Evolutionary conservation across 1,140 invertebrate genomes (phyloP), one percentile per base, ranked within the genome.

Genomic region (Drosophila ogumai): DNA sequence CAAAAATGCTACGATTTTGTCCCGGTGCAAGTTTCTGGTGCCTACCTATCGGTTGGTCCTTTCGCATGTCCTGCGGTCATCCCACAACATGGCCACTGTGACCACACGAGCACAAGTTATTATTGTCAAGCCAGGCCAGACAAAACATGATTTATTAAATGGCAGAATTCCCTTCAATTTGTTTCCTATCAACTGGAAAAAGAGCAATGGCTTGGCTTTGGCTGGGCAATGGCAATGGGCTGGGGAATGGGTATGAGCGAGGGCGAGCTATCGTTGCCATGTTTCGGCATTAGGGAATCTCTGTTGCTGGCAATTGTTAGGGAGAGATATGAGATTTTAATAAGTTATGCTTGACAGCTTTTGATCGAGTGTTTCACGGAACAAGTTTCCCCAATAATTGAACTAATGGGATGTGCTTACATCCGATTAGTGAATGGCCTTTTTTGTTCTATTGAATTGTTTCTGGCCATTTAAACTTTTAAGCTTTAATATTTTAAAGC

Each of bases 91-190:
- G 61, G 73, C 84, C 82, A 81, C 78, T 71, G 73, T 81, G 79
- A 61, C 81, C 81, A 86, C 82, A 82, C 81, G 80, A 82, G 80
- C 80, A 75, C 78, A 86, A 90, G 84, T 84, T 88, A 88, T 88
- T 88, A 88, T 88, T 88, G 85, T 88, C 84, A 88, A 84, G 84
- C 73, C 84, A 66, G 87, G 85, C 73, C 84, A 88, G 87, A 88
- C 85, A 88, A 88, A 88, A 88, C 84, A 88, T 88, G 84, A 88
- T 88, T 88, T 88, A 88, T 88, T 88, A 88, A 88, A 88, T 84
- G 85, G 85, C 81, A 90, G 77, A 79, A 88, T 88, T 88, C 85
- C 81, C 84, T 88, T 88, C 84, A 88, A 88, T 88, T 88, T 88
- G 84, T 88, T 88, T 88, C 85, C 84, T 90, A 88, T 88, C 84